Base-by-base conservation (phyloP, 2,797 vertebrate genomes). In the Apogon talboti region DNA sequence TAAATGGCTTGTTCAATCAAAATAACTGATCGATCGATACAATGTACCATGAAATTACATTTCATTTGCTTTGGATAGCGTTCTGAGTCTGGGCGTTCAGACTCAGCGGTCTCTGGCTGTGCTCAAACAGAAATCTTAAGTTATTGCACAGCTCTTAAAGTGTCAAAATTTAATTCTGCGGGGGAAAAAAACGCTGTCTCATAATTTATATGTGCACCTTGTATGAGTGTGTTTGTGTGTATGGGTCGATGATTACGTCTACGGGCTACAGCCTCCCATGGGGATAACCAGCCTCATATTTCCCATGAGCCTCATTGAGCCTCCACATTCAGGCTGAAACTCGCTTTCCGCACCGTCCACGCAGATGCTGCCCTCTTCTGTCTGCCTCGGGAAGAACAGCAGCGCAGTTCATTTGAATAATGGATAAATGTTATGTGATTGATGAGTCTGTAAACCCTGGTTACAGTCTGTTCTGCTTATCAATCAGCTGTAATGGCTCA, bases 321-420 rank as follows among this genome's bases (percentile, higher is more conserved):
- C 63, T n/a, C 30, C 15, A 15, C 46, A 41, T 48, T 62, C 70
- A 81, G 48, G 38, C 63, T 41, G 52, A 79, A 75, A 65, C 59
- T 66, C 61, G 57, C 19, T 56, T 74, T 30, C 62, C 12, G 38
- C 5, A n/a, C 54, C 71, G 30, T 44, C 74, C 53, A 47, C 19
- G 79, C 76, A 60, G 37, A 76, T 85, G 77, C 86, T 89, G 89
- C 91, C 88, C 86, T 76, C 92, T 87, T 71, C 78, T 90, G 92
- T 75, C 49, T 14, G 0, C 4, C 7, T 2, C 2, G 8, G 73
- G 67, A 74, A 83, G 6, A 38, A 66, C 73, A 80, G 49, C 70
- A 69, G 56, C 65, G 18, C 28, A 18, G 58, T 50, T 80, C 3
- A 74, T 88, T 88, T 82, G 55, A 82, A 84, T 86, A 74, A 87